Base-by-base conservation (phyloP, 2,888 invertebrate genomes). In the Cryptops parisi region DNA sequence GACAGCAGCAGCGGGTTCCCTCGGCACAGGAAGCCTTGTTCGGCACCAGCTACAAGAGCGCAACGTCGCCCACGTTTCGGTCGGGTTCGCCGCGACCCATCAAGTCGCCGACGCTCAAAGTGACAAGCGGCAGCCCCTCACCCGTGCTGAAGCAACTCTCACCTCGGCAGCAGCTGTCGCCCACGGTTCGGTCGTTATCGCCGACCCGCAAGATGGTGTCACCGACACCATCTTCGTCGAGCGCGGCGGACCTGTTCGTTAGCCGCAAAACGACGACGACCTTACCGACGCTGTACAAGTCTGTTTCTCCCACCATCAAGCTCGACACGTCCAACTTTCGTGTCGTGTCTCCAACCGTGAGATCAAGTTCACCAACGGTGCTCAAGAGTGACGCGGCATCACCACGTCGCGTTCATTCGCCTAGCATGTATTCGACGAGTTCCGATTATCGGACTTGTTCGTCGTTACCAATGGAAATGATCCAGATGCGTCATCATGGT, bases 41-140 rank as follows among this genome's bases (percentile, higher is more conserved):
- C 22, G 23, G 24, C 17, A 5, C 21, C 4, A 21, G 21, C 9
- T 50, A 50, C 41, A 39, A 40, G 22, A 15, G 21, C 21, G 21
- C 48, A n/a, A 38, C 19, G 19, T 46, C 52, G 46, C 55, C 54
- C n/a, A 53, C 44, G 9, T 57, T 47, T 38, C 52, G 52, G 26
- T 24, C 39, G 2, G 24, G 40, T 9, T 46, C 47, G 17, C 53
- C 52, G 50, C 46, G 54, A 47, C 51, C 49, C 23, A 54, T 57
- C 53, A 57, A 67, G 57, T 67, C 71, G 54, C 78, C 80, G 24
- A 79, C 81, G 0, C 82, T 82, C 65, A 72, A 71, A 38, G 85
- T 85, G 2, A 85, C 85, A 2, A 86, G 86, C 2, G 86, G 86
- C 24, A 74, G 17, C 19, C 6, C 43, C 19, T 41, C 43, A 6